These are phyloP conservation scores for Sarcophilus harrisii DNA, from an alignment of 2,797 vertebrate species.

Conservation along the genomic window DNA sequence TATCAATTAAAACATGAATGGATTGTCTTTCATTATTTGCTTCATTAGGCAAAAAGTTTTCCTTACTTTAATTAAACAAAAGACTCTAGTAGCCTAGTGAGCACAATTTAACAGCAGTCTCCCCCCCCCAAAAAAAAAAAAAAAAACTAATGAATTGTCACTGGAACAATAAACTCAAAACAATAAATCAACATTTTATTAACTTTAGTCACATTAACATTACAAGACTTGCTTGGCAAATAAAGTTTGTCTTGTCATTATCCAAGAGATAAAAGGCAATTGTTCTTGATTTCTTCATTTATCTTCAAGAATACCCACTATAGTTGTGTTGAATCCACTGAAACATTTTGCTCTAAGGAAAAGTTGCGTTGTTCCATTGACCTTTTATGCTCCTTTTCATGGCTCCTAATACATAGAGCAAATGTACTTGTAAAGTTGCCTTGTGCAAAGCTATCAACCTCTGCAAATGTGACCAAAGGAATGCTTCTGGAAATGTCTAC, in stretches of 20 bases:
- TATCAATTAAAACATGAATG: slow-evolving; percentile 38
- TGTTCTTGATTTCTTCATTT: slow-evolving; percentile 79
- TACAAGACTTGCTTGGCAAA: slow-evolving; percentile 83
- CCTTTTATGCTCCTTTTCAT: slow-evolving; percentile 21
- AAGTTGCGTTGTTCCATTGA: not conserved
- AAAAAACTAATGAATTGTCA: slow-evolving; percentile 75
- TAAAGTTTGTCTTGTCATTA: slow-evolving; percentile 80
- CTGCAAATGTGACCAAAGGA: not conserved
- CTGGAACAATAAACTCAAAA: slow-evolving; percentile 80
- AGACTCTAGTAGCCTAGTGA: slow-evolving; percentile 49
- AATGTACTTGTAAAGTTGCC: not conserved
- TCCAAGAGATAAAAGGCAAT: slow-evolving; percentile 81
- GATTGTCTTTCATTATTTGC: slow-evolving; percentile 52
- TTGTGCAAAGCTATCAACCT: slow-evolving; percentile 10
- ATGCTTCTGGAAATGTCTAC: not conserved
- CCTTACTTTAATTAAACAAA: slow-evolving; percentile 61
- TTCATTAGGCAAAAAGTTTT: slow-evolving; percentile 61
- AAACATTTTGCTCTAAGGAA: slow-evolving; percentile 72
- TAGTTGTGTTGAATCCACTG: slow-evolving; percentile 82
- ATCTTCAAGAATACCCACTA: slow-evolving; percentile 77
- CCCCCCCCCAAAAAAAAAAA: not conserved
- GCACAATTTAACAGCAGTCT: slow-evolving; percentile 44
- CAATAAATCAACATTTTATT: slow-evolving; percentile 85
- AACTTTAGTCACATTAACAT: slow-evolving; percentile 83
- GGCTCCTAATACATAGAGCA: slow-evolving; percentile 14